Conservation (phyloP, 2,797 vertebrate genomes). For the Centropyge bicolor region DNA sequence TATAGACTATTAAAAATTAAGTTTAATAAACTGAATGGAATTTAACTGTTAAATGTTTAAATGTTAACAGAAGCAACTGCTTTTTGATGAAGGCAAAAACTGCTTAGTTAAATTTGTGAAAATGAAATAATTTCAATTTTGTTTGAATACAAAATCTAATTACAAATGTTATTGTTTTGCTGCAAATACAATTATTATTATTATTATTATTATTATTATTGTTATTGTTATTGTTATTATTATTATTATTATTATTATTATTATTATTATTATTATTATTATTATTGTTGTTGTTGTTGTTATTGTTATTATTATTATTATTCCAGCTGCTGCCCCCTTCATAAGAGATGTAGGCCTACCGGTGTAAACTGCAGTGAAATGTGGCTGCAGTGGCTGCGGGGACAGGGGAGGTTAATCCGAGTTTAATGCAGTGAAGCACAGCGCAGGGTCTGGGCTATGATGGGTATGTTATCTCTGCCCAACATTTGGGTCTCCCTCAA, state of each 20-base stretch:
- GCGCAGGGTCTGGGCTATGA: slow-evolving; percentile 94
- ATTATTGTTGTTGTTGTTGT: too few species aligned
- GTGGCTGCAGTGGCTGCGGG: slow-evolving; percentile 87
- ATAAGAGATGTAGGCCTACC: slow-evolving; percentile 83
- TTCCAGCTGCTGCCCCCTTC: slow-evolving; percentile 60
- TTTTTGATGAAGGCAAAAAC: background rate
- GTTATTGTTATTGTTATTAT: too few species aligned
- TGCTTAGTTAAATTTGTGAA: background rate
- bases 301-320: slow-evolving; percentile 22
- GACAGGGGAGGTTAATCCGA: slow-evolving; percentile 96
- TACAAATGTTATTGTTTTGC: too few species aligned
- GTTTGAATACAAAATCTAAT: too few species aligned
- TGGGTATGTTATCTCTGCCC: slow-evolving; percentile 97
- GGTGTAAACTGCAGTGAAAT: slow-evolving; percentile 93
- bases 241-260: slow-evolving; percentile 36
- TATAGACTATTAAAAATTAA: background rate
- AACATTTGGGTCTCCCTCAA: slow-evolving; percentile 98
- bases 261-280: slow-evolving; percentile 30
- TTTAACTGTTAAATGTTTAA: too few species aligned
- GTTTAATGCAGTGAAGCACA: slow-evolving; percentile 96
- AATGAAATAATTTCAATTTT: background rate
- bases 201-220: slow-evolving; percentile 24
- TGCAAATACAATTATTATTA: background rate
- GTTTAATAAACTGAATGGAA: background rate
- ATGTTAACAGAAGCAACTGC: background rate